Evolutionary conservation across 2,113 vertebrate genomes (phyloP), one percentile per base, ranked within the genome.

Genomic region (Pterocles orientalis): DNA sequence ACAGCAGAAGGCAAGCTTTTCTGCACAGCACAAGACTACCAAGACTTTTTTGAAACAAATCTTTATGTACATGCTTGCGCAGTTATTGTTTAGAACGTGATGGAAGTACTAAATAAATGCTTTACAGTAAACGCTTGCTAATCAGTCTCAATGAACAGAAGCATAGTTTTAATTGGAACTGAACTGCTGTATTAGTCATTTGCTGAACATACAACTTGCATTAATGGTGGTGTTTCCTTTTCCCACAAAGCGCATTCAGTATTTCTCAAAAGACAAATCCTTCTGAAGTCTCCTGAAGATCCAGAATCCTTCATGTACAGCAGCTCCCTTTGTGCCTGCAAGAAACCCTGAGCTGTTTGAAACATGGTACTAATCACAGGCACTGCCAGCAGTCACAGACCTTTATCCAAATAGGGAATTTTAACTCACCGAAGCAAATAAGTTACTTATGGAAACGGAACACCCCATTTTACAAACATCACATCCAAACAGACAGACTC

Each of bases 371-470:
- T 62, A 61, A 93, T 94, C 72, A 84, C 48, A 79, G 7, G 1
- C n/a, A 53, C 48, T 76, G 72, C 82, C 77, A 86, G 80, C 72
- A 86, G 76, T 36, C 56, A 60, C 72, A 93, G 80, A 64, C 53
- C 56, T 78, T 75, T 41, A 72, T 71, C 72, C 57, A 83, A 68
- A 68, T 1, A 53, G 39, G 39, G 92, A 86, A 68, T 86, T 88
- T 86, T 90, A 94, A 88, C 48, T 88, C 65, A 84, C 94, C 2
- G 3, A 90, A 96, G 94, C 95, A 88, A 88, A 94, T 84, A 10
- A 88, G 72, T 92, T 93, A 82, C 73, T 94, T 53, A 69, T 71
- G 77, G 79, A 82, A 92, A 86, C 92, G 65, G 41, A 94, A 60
- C 48, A 61, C 20, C 51, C 53, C 39, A 72, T 93, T 91, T 61